These are phyloP conservation scores for Lymantria monacha DNA, from an alignment of 2,888 invertebrate species.

Conservation along the genomic window DNA sequence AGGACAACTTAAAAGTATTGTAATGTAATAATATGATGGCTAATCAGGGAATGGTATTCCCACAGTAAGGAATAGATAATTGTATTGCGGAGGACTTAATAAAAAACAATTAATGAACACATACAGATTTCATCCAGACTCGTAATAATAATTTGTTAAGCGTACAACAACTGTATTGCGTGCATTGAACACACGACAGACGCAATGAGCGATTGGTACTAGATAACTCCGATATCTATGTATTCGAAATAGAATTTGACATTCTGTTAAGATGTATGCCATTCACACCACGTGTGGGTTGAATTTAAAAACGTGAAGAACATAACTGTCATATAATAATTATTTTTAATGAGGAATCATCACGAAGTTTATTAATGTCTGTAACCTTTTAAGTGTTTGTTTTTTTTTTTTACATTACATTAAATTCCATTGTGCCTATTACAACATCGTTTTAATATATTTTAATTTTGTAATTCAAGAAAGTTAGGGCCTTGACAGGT, in stretches of 20 bases:
- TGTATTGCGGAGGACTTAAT: no score
- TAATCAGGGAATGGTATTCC: neutral
- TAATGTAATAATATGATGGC: constrained; percentile 17
- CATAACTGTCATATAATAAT: constrained; percentile 9
- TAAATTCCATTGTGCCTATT: neutral
- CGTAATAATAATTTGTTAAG: no score
- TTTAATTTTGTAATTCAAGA: neutral
- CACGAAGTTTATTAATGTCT: constrained; percentile 10
- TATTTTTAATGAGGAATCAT: constrained; percentile 16
- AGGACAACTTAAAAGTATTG: constrained; percentile 26
- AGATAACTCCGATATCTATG: neutral
- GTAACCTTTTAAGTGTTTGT: constrained; percentile 4
- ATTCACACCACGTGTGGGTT: constrained; percentile 5
- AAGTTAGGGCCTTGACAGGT: neutral
- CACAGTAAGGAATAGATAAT: no score
- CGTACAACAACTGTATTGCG: no score
- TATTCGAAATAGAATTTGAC: neutral
- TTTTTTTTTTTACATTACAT: neutral
- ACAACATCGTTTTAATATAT: neutral
- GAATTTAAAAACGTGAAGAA: constrained; percentile 4
- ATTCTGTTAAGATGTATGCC: constrained; percentile 16
- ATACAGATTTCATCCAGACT: no score
- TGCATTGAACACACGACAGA: no score
- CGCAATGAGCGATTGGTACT: constrained; percentile 8
- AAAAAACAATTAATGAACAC: no score